Evolutionary conservation across 2,113 vertebrate species (phyloP).

Genomic region (Hemiscyllium ocellatum): DNA sequence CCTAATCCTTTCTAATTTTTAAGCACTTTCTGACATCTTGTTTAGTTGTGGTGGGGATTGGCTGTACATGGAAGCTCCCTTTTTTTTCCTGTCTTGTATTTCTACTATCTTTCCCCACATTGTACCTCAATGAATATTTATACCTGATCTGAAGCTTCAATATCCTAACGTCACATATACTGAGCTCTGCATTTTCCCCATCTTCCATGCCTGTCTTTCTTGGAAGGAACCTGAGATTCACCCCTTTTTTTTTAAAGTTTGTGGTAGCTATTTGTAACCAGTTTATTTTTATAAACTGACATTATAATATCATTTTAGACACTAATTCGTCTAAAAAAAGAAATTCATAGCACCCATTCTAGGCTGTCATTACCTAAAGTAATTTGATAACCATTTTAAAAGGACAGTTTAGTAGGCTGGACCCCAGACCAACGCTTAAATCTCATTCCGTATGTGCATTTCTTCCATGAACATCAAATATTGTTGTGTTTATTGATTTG

Average conservation of each 20-base stretch:
- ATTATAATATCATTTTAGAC: not conserved
- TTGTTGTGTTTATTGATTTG: not conserved
- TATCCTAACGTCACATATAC: not conserved
- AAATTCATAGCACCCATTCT: not conserved
- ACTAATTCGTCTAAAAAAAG: not conserved
- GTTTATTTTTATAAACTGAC: not conserved
- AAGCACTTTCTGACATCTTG: not conserved
- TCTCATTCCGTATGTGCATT: not conserved
- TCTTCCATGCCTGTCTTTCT: not conserved
- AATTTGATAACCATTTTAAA: not conserved
- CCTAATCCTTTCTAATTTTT: not conserved
- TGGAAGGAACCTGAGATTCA: not conserved
- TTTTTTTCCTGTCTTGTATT: not conserved
- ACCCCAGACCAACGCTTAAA: not conserved
- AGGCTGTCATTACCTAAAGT: not conserved
- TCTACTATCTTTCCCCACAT: not conserved
- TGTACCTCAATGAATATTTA: not conserved
- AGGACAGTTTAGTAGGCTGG: not conserved
- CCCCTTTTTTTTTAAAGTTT: not conserved
- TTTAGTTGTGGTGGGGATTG: not conserved
- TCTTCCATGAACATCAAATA: too few species aligned
- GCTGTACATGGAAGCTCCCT: too few species aligned
- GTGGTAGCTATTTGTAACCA: not conserved
- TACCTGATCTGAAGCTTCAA: not conserved
- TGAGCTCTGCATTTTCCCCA: not conserved